Conservation (phyloP, 1,140 invertebrate species). For the Andrena cerasifolii region DNA sequence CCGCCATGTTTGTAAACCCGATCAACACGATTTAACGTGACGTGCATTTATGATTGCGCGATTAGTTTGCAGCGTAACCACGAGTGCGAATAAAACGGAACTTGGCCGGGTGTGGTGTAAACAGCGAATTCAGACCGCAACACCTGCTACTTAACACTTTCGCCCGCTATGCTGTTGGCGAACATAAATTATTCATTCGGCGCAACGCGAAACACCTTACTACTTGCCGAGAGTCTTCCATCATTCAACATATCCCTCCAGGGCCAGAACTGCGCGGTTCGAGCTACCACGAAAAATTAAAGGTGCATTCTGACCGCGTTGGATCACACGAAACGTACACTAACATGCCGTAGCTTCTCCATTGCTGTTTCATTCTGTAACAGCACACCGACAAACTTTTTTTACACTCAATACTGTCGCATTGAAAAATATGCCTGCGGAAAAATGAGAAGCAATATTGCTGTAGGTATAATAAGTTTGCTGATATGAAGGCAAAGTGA, state of each 20-base stretch:
- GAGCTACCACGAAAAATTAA: neutral
- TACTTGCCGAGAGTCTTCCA: slow-evolving; percentile 45
- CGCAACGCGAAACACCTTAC: slow-evolving; percentile 39
- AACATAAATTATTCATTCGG: slow-evolving; percentile 62
- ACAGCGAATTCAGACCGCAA: slow-evolving; percentile 54
- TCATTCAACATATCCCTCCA: slow-evolving; percentile 45
- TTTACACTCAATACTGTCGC: no score
- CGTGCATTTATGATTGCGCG: slow-evolving; percentile 14
- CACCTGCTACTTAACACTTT: slow-evolving; percentile 57
- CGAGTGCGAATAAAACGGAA: slow-evolving; percentile 17
- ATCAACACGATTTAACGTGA: neutral
- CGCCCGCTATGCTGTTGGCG: slow-evolving; percentile 9
- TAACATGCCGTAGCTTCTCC: no score
- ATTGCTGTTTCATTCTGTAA: no score
- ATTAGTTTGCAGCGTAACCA: neutral
- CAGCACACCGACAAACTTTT: no score
- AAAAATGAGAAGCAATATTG: no score
- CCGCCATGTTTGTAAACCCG: no score
- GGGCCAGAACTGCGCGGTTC: neutral
- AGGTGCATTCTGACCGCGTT: neutral
- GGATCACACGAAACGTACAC: neutral
- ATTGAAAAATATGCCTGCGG: no score
- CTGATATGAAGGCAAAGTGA: no score
- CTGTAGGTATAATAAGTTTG: no score
- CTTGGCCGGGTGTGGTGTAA: slow-evolving; percentile 17